These are phyloP conservation scores for Apamea crenata DNA, from an alignment of 2,888 invertebrate species.

Conservation along the genomic window DNA sequence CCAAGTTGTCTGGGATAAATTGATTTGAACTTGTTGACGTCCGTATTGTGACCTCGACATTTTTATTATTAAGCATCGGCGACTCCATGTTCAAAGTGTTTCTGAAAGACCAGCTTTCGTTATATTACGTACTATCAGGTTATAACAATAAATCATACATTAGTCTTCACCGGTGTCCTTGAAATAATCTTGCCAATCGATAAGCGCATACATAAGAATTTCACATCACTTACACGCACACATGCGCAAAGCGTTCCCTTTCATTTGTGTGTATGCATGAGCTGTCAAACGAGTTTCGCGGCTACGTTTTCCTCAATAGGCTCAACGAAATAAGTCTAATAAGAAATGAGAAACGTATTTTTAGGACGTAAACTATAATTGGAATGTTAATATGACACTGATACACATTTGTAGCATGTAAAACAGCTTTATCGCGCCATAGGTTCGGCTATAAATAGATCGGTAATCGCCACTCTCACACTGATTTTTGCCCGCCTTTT, in stretches of 20 bases:
- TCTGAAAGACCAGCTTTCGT: constrained; percentile 46
- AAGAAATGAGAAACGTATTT: constrained; percentile 64
- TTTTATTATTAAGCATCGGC: constrained; percentile 71
- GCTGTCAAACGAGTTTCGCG: constrained; percentile 89
- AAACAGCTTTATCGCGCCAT: constrained; percentile 80
- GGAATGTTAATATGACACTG: constrained; percentile 67
- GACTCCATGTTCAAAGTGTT: constrained; percentile 76
- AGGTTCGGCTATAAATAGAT: constrained; percentile 87
- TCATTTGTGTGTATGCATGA: constrained; percentile 80
- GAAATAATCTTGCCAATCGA: constrained; percentile 88
- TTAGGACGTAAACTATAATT: constrained; percentile 62
- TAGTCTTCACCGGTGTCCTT: constrained; percentile 79
- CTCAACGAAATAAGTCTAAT: constrained; percentile 68
- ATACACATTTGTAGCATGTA: constrained; percentile 66
- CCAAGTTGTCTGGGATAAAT: constrained; percentile 80
- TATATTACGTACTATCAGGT: constrained; percentile 39
- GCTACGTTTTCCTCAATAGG: constrained; percentile 75
- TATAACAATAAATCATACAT: constrained; percentile 67
- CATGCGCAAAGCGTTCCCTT: constrained; percentile 75
- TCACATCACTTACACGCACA: constrained; percentile 87
- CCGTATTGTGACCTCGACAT: constrained; percentile 67
- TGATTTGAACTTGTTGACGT: constrained; percentile 78
- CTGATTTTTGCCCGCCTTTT: constrained; percentile 87
- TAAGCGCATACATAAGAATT: constrained; percentile 83
- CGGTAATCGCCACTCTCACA: constrained; percentile 84